A percentile compares a stretch with the other conserved stretches of the same genome.
Evolutionary conservation across 2,888 invertebrate species (phyloP).

Genomic region (Sphinx pinastri): DNA sequence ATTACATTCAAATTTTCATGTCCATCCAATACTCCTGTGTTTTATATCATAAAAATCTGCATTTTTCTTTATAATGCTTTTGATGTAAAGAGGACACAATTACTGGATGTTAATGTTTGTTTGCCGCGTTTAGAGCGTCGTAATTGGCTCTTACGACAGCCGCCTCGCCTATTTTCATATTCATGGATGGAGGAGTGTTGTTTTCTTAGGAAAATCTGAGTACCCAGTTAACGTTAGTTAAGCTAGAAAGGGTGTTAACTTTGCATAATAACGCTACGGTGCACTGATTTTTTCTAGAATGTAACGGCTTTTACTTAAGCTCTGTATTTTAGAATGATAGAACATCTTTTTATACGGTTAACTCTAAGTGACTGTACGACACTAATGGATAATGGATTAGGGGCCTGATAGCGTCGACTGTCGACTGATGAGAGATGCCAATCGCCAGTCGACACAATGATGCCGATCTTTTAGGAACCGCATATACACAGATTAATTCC

Average conservation of each 20-base stretch:
- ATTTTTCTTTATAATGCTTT: neutral
- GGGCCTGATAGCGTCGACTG: no score
- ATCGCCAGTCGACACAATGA: no score
- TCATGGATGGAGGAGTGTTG: conserved; percentile 18
- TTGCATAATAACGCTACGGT: conserved; percentile 14
- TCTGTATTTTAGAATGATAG: neutral
- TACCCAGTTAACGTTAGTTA: conserved; percentile 20
- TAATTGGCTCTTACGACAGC: conserved; percentile 13
- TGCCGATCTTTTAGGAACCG: no score
- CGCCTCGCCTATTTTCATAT: conserved; percentile 21
- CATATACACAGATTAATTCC: no score
- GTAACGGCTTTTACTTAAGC: neutral
- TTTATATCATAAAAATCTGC: neutral
- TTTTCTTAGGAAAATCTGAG: conserved; percentile 23
- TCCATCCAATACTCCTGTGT: neutral
- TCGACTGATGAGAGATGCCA: no score
- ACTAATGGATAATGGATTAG: no score
- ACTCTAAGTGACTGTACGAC: no score
- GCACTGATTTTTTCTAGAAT: conserved; percentile 3
- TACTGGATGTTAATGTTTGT: conserved; percentile 20
- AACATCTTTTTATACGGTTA: neutral
- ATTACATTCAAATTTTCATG: neutral
- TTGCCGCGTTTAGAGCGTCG: conserved; percentile 11
- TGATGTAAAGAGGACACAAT: conserved; percentile 21
- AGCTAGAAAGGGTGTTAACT: conserved; percentile 22